Base-by-base conservation (phyloP, 2,888 invertebrate species). In the Sinohyriopsis cumingii region DNA sequence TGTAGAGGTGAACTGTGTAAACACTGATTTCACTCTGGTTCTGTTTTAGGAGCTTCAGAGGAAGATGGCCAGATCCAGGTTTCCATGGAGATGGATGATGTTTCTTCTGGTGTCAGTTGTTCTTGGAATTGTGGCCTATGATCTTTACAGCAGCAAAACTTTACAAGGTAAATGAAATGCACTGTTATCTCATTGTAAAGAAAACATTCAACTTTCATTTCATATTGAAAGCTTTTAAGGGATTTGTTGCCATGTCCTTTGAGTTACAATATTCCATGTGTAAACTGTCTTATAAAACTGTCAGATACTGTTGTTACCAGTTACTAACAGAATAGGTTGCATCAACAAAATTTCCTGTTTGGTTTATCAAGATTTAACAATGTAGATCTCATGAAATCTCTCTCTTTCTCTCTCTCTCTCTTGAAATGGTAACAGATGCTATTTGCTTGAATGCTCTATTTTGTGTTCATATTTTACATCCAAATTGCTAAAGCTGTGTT, bases 1-100 rank as follows among this genome's bases (percentile, higher is more conserved):
- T 1, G 7, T n/a, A 22, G 59, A 59, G 59, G 18, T 22, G 24
- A 59, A 3, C 59, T 59, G 59, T 59, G n/a, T 59, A 22, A 57
- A 15, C 59, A 9, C 6, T 57, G n/a, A 22, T 22, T 22, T 7
- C 57, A 57, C 45, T 45, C 15, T 65, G 20, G 70, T 65, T 60
- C 53, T 60, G 68, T 75, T 80, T 6, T 69, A 89, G 89, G 87
- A 87, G 45, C 77, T 89, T 59, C 75, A 86, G 59, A 76, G 78
- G 67, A 88, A 87, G 73, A 76, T 88, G 79, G 82, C 77, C 60
- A 72, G 82, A 63, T 80, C 82, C 22, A 71, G 80, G 65, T 87
- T 89, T 71, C 89, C 88, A 20, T 88, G 89, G 88, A 75, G 79
- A 62, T 73, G 80, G 62, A 59, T 89, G 53, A 67, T 88, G 61